These are phyloP conservation scores for Scartelaos histophorus DNA, from an alignment of 2,113 vertebrate species.

Conservation along the genomic window DNA sequence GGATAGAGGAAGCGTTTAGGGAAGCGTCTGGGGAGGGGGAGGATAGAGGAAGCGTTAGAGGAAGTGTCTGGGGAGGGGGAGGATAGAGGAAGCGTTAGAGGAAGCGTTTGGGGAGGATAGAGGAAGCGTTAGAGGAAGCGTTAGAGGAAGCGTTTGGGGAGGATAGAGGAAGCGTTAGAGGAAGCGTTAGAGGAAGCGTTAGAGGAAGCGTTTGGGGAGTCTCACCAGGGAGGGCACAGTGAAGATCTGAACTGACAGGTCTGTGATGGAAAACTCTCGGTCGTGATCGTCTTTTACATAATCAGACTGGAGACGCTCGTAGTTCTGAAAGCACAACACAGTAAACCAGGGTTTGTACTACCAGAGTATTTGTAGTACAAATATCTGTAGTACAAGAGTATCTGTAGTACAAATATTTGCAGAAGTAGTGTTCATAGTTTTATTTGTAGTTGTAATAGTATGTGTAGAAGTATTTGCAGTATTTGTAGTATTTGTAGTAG, in stretches of 20 bases:
- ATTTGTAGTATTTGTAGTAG: background rate
- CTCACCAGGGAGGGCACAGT: slow-evolving; percentile 98
- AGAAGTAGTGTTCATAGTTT: no score
- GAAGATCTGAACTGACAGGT: slow-evolving; percentile 98
- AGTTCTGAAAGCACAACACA: slow-evolving; percentile 76
- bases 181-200: background rate
- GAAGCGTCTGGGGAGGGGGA: no score
- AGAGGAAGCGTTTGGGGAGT: background rate
- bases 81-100: no score
- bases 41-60: no score
- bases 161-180: background rate
- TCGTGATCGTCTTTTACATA: slow-evolving; percentile 97
- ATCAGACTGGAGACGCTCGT: slow-evolving; percentile 96
- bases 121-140: no score
- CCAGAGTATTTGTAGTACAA: background rate
- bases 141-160: no score
- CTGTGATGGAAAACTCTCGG: slow-evolving; percentile 95
- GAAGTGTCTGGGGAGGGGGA: background rate
- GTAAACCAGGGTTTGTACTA: no score
- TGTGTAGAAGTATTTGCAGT: no score
- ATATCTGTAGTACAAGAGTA: background rate
- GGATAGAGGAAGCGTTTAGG: no score
- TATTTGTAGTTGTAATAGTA: no score
- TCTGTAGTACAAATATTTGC: no score
- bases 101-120: no score